phyloP scores from a whole-genome alignment of 2,113 vertebrate species.

The Murina feae region DNA sequence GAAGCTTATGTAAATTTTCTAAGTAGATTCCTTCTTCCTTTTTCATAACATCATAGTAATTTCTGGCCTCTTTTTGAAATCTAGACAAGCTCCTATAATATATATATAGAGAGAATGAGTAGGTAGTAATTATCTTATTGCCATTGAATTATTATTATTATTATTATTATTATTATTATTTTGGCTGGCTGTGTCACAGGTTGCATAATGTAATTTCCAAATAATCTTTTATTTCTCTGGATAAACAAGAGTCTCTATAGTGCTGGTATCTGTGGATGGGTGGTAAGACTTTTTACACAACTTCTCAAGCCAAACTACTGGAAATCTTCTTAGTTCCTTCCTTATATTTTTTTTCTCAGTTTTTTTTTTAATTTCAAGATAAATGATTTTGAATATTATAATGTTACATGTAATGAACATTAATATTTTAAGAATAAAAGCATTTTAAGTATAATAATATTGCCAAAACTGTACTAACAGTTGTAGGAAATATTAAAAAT shows the following conservation, averaged over 20 bases:
- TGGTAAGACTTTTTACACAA: not conserved
- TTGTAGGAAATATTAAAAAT: too few species aligned
- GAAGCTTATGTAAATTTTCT: not conserved
- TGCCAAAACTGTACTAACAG: too few species aligned
- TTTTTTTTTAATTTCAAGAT: too few species aligned
- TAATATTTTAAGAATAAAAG: too few species aligned
- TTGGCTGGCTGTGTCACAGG: not conserved
- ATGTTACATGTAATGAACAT: too few species aligned
- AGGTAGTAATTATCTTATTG: not conserved
- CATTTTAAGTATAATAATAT: too few species aligned
- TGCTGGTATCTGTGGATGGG: not conserved
- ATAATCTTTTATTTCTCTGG: not conserved
- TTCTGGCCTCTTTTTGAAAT: not conserved
- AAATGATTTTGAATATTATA: too few species aligned
- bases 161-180: too few species aligned
- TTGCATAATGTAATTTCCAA: not conserved
- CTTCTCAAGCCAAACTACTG: not conserved
- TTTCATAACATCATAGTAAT: slow-evolving; percentile 2
- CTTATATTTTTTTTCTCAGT: not conserved
- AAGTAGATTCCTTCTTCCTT: not conserved
- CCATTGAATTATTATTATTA: not conserved
- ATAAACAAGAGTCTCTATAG: not conserved
- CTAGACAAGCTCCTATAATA: not conserved
- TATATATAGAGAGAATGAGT: not conserved
- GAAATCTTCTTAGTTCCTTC: not conserved